Conservation (phyloP, 2,888 invertebrate species). For the Caenorhabditis plicata region DNA sequence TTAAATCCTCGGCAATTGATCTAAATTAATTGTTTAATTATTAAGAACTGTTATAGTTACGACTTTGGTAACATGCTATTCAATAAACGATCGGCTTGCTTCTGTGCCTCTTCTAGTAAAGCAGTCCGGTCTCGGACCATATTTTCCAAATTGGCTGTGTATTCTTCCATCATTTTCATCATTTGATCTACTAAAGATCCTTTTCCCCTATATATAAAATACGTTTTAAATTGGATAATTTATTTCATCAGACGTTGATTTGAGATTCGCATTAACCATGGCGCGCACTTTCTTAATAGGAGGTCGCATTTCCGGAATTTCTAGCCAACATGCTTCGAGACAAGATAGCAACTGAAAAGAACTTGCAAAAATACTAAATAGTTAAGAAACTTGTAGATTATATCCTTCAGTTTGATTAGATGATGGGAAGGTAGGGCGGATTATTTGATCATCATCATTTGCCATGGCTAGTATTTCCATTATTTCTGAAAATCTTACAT, state of each 20-base stretch:
- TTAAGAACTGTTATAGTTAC: background rate
- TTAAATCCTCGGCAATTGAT: slow-evolving; percentile 62
- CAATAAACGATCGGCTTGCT: slow-evolving; percentile 62
- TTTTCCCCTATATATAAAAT: slow-evolving; percentile 46
- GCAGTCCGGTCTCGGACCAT: slow-evolving; percentile 61
- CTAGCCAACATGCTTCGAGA: slow-evolving; percentile 64
- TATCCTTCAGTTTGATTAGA: slow-evolving; percentile 51
- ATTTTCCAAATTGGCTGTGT: slow-evolving; percentile 61
- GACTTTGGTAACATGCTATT: slow-evolving; percentile 64
- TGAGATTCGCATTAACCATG: slow-evolving; percentile 59
- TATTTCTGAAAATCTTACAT: slow-evolving; percentile 55
- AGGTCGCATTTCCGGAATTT: slow-evolving; percentile 61
- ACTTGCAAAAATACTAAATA: background rate
- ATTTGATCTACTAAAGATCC: slow-evolving; percentile 64
- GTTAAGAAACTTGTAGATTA: slow-evolving; percentile 47
- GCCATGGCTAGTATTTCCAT: slow-evolving; percentile 62
- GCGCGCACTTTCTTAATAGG: slow-evolving; percentile 61
- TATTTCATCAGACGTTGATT: slow-evolving; percentile 43
- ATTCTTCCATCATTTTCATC: slow-evolving; percentile 64
- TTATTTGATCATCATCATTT: slow-evolving; percentile 60
- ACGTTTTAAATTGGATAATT: background rate
- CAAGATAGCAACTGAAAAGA: slow-evolving; percentile 54
- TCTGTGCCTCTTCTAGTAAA: slow-evolving; percentile 63
- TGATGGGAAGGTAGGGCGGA: slow-evolving; percentile 60
- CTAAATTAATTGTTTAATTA: slow-evolving; percentile 25